Evolutionary conservation across 2,113 vertebrate genomes (phyloP).

Genomic region (Sceloporus tristichus): DNA sequence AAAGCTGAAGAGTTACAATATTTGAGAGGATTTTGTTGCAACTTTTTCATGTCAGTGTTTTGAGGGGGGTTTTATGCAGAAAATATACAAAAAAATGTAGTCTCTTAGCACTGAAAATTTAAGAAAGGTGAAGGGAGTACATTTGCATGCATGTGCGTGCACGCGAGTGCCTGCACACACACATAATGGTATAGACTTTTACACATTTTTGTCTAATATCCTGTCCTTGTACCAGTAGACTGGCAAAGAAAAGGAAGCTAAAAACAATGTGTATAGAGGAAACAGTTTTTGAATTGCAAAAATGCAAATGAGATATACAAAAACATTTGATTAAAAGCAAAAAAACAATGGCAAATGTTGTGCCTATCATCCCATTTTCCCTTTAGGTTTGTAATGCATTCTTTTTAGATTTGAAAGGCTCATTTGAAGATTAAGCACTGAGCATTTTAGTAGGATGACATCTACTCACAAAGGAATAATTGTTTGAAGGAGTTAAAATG

Average conservation of each 20-base stretch:
- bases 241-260: neutral
- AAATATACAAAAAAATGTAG: neutral
- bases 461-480: neutral
- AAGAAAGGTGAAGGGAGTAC: too few relatives aligned
- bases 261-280: neutral
- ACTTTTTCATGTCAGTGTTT: neutral
- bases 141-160: neutral
- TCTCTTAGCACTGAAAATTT: neutral
- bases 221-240: too few relatives aligned
- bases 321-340: neutral
- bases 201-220: neutral
- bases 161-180: neutral
- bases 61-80: neutral
- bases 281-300: constrained; percentile 4
- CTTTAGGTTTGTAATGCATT: neutral
- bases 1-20: neutral
- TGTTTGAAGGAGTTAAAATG: constrained; percentile 34
- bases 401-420: constrained; percentile 13
- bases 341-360: neutral
- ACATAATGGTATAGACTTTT: neutral
- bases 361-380: neutral
- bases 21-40: neutral
- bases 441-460: constrained; percentile 3
- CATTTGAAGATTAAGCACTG: neutral
- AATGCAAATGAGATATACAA: neutral